Evolutionary conservation across 2,888 invertebrate species (phyloP), one percentile per base, ranked within the genome.

Genomic region (Vanessa cardui): DNA sequence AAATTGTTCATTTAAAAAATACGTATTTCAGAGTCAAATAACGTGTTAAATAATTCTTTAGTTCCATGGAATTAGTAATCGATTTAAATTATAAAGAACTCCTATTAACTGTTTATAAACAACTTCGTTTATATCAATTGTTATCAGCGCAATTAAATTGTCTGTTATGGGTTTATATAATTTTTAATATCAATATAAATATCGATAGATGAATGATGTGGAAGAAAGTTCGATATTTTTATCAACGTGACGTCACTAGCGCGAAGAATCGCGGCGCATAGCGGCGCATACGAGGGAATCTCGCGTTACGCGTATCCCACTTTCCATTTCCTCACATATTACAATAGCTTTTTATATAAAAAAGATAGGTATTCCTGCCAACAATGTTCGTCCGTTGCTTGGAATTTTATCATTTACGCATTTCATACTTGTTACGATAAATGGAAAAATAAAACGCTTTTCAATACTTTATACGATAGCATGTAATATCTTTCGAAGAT

Each of bases 281-380:
- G 85, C 87, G 76, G 78, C 83, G 86, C 87, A 87, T 86, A 86
- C 86, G 80, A 80, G 77, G 80, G 85, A 83, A 84, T 84, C 88
- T 88, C 80, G 88, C 85, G 87, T 90, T 89, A 90, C 90, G 88
- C 89, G 82, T 80, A 83, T 83, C 76, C 83, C 81, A 87, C 88
- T 90, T 88, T 88, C 89, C 85, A 83, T 89, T 90, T 90, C 87
- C 87, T 86, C 83, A 78, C 83, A 72, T 66, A 71, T 72, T 63
- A 72, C 71, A 72, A 72, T 68, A 62, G 66, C 61, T 71, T 74
- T 74, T 70, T 72, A 65, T 66, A 64, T 58, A 44, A 66, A 54
- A 61, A 20, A 58, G 44, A 4, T 45, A 21, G 46, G 58, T 68
- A 56, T 56, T 64, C 58, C 63, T 62, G 58, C 62, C 69, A 66